Evolutionary conservation across 1,140 invertebrate genomes (phyloP).

Genomic region (Adoxophyes honmai): DNA sequence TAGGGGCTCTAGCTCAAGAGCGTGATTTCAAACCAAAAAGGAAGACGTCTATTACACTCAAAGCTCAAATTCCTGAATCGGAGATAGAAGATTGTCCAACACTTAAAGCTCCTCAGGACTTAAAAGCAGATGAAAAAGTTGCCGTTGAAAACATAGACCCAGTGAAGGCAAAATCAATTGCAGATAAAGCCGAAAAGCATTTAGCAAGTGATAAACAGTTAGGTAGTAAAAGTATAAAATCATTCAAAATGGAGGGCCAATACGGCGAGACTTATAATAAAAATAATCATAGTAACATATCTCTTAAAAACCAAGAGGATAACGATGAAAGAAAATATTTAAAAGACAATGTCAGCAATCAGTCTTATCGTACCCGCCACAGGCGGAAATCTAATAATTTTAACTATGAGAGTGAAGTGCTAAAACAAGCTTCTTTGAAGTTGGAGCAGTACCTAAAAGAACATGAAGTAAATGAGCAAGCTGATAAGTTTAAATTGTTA

Average conservation of each 20-base stretch:
- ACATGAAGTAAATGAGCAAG: constrained; percentile 41
- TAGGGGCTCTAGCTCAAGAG: constrained; percentile 51
- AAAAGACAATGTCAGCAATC: constrained; percentile 67
- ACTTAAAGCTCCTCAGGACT: constrained; percentile 70
- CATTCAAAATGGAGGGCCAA: constrained; percentile 63
- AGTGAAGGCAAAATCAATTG: constrained; percentile 56
- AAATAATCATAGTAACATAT: constrained; percentile 66
- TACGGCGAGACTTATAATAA: constrained; percentile 63
- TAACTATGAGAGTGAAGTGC: constrained; percentile 68
- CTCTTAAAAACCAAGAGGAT: constrained; percentile 57
- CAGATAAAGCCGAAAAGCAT: constrained; percentile 59
- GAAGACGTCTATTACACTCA: constrained; percentile 60
- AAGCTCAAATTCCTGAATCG: constrained; percentile 68
- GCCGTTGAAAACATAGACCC: constrained; percentile 62
- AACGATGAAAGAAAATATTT: constrained; percentile 61
- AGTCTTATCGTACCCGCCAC: constrained; percentile 48
- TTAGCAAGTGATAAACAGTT: constrained; percentile 20
- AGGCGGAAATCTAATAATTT: constrained; percentile 66
- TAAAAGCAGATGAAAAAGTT: constrained; percentile 73
- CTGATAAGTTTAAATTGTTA: constrained; percentile 48
- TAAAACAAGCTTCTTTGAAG: constrained; percentile 70
- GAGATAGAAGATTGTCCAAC: constrained; percentile 72
- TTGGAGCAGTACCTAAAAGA: constrained; percentile 66
- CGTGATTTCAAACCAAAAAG: constrained; percentile 63
- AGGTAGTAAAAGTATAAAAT: constrained; percentile 58